Base-by-base conservation (phyloP, 2,113 vertebrate species). In the Apus apus region DNA sequence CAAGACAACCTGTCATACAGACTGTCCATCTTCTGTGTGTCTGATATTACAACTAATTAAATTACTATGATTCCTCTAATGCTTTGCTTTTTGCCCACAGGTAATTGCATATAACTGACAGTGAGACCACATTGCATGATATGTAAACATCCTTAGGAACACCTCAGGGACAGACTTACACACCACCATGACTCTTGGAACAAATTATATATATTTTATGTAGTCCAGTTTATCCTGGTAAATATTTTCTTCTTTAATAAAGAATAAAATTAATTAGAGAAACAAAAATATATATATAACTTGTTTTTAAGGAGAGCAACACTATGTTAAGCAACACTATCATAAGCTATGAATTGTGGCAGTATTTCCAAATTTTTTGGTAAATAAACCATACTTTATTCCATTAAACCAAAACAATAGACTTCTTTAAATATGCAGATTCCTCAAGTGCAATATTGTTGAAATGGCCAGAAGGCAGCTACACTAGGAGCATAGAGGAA, bases 151-250 rank as follows among this genome's bases (percentile, higher is more conserved):
- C 85, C 71, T 76, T 93, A 91, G 93, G 81, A 78, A 80, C 91
- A 92, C 56, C 46, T 84, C 18, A 12, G 81, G 34, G n/a, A 84
- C 25, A 88, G 87, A 70, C 13, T 91, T 85, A 93, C 57, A 93
- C 9, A 71, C 85, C 19, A 16, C 62, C 73, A 40, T 62, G 73
- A 56, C 72, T 93, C 96, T 94, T 80, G 72, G 81, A 97, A 89
- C 20, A 97, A 96, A 96, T 93, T 95, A 91, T 74, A 92, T 5
- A 23, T 86, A 78, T 89, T 93, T 97, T 97, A 91, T 72, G 58
- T 67, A 95, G 86, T 77, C 46, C 91, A 95, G 77, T 84, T 97
- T 97, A 91, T 73, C 68, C 90, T 92, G 89, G 93, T 78, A 97
- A 97, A 89, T 89, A 72, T 89, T 95, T 87, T 96, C 27, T 78